These are phyloP conservation scores for Epizoanthus ramosus DNA, from an alignment of 92 coral and sea anemone species.

Conservation along the genomic window DNA sequence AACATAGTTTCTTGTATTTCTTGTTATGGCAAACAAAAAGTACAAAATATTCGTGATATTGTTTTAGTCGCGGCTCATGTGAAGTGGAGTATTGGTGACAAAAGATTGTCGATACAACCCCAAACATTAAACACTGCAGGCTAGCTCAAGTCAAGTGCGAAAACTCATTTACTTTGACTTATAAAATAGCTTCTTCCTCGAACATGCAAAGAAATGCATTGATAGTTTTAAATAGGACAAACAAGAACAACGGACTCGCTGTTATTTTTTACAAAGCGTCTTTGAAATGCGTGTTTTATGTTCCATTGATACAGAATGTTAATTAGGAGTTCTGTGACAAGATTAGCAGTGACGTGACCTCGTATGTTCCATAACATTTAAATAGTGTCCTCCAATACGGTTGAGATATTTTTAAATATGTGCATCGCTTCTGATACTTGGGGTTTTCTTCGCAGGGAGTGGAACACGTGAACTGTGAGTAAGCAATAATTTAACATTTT, in stretches of 20 bases:
- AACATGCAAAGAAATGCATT: too few relatives aligned
- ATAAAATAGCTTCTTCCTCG: too few relatives aligned
- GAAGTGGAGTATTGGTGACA: not conserved
- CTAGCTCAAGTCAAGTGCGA: not conserved
- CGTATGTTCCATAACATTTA: not conserved
- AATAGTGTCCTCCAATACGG: too few relatives aligned
- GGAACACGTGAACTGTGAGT: too few relatives aligned
- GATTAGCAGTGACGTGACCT: constrained; percentile 1
- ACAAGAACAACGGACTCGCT: not conserved
- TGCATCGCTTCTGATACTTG: too few relatives aligned
- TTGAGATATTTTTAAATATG: too few relatives aligned
- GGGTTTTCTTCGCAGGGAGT: too few relatives aligned
- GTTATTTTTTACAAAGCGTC: not conserved
- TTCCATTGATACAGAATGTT: not conserved
- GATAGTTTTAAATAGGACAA: too few relatives aligned
- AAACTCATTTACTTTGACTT: too few relatives aligned
- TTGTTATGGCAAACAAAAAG: not conserved
- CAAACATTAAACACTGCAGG: not conserved
- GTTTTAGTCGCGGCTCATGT: not conserved
- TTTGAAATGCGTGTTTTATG: not conserved
- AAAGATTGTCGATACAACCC: not conserved
- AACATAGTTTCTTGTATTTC: not conserved
- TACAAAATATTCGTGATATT: constrained; percentile 11
- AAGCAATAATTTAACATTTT: too few relatives aligned
- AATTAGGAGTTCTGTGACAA: not conserved